These are phyloP conservation scores for Bucorvus abyssinicus DNA, from an alignment of 2,797 vertebrate genomes.

Conservation along the genomic window DNA sequence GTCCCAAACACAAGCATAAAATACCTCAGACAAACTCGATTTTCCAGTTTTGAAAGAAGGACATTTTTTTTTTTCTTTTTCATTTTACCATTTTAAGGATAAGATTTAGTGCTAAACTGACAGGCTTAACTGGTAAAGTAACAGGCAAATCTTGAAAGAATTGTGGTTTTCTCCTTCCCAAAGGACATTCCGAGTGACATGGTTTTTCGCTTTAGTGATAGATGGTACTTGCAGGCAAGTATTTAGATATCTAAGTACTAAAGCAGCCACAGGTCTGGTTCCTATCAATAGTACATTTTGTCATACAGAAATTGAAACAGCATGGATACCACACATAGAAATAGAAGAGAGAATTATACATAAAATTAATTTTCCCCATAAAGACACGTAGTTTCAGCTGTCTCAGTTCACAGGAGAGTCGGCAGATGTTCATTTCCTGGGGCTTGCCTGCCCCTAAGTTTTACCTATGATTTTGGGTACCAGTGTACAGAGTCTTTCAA, in stretches of 20 bases:
- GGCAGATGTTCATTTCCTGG: neutral
- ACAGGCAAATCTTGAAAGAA: conserved; percentile 52
- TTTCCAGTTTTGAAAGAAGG: neutral
- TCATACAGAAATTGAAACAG: conserved; percentile 55
- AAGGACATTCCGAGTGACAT: conserved; percentile 23
- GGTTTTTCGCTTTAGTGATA: conserved; percentile 32
- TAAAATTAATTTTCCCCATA: neutral
- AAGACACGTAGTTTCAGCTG: neutral
- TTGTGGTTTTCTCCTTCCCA: conserved; percentile 32
- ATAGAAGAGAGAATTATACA: neutral
- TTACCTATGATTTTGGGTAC: neutral
- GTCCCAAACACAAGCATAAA: neutral
- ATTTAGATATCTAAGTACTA: conserved; percentile 22
- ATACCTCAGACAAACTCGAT: neutral
- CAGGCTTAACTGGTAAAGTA: conserved; percentile 57
- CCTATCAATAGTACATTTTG: conserved; percentile 56
- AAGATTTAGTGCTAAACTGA: conserved; percentile 51
- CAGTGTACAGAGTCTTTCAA: neutral
- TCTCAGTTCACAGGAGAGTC: neutral
- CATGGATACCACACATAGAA: conserved; percentile 32
- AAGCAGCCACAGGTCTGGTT: conserved; percentile 55
- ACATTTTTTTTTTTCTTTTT: neutral
- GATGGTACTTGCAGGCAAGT: conserved; percentile 46
- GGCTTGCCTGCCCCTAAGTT: neutral
- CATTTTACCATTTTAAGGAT: neutral